Base-by-base conservation (phyloP, 2,888 invertebrate species). In the Drosophila suboccidentalis region DNA sequence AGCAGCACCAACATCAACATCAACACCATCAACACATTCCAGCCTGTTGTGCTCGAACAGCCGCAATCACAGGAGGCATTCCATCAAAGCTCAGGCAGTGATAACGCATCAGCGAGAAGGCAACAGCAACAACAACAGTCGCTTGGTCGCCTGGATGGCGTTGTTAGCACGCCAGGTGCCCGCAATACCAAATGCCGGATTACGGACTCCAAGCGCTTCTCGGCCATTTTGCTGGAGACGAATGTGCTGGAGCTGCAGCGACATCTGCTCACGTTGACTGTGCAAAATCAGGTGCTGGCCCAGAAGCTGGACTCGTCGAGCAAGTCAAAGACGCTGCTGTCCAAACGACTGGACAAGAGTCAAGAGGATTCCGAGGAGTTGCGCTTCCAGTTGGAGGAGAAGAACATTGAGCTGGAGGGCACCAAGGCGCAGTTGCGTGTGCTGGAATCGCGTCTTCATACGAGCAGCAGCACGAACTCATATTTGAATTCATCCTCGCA, bases 171-270 rank as follows among this genome's bases (percentile, higher is more conserved):
- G 44, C 95, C 95, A 19, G 91, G 91, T 3, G 83, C 87, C 36
- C 94, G 94, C 29, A 93, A 95, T 75, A 94, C 95, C 71, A 94
- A 95, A 91, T 95, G 95, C 73, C 93, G 94, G 80, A 93, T 95
- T 65, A 95, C 95, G 13, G 96, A 96, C 93, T 94, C 95, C 66
- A 95, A 94, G 89, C 97, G 97, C 93, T 95, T 97, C 92, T 94
- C 96, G 89, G 97, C 97, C 93, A 97, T 97, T 93, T 94, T 97
- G 89, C 94, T 95, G 88, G 97, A 97, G 94, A 95, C 95, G 86
- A 96, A 96, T 93, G 95, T 96, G 66, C 93, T 97, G 82, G 96
- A 97, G 93, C 94, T 97, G 90, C 97, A 97, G 93, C 95, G 97
- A 86, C 97, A 97, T 93, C 94, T 97, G 78, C 95, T 97, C 80